Evolutionary conservation across 2,113 vertebrate species (phyloP).

Genomic region (Coturnix japonica): DNA sequence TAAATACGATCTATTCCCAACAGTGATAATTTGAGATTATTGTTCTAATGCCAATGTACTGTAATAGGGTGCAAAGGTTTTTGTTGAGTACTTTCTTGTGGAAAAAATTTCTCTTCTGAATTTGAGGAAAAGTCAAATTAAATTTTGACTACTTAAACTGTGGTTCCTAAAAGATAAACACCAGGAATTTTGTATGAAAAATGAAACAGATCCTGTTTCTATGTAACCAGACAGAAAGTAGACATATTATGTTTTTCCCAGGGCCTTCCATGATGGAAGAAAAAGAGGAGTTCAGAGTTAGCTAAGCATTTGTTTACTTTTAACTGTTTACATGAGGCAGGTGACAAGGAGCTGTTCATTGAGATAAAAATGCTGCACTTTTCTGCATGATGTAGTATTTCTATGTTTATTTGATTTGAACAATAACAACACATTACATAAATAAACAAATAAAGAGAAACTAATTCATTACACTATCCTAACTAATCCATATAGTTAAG

Average conservation of each 20-base stretch:
- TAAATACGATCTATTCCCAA: neutral
- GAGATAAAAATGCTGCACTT: neutral
- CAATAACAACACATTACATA: neutral
- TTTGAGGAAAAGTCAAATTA: neutral
- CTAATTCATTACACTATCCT: neutral
- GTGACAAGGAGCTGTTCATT: neutral
- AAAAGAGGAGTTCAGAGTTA: neutral
- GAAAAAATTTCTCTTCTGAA: neutral
- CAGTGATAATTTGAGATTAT: neutral
- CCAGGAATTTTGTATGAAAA: neutral
- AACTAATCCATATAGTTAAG: neutral
- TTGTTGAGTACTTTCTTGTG: neutral
- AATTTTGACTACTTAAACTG: neutral
- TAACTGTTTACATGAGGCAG: neutral
- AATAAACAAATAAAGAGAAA: neutral
- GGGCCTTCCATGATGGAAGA: neutral
- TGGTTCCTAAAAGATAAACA: neutral
- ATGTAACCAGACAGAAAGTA: neutral
- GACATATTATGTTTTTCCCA: neutral
- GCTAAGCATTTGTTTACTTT: neutral
- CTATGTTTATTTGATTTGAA: neutral
- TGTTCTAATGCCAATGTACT: neutral
- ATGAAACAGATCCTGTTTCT: neutral
- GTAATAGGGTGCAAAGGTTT: neutral
- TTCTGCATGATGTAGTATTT: neutral